These are phyloP conservation scores for Sphecodes monilicornis DNA, from an alignment of 2,888 invertebrate genomes.

Conservation along the genomic window DNA sequence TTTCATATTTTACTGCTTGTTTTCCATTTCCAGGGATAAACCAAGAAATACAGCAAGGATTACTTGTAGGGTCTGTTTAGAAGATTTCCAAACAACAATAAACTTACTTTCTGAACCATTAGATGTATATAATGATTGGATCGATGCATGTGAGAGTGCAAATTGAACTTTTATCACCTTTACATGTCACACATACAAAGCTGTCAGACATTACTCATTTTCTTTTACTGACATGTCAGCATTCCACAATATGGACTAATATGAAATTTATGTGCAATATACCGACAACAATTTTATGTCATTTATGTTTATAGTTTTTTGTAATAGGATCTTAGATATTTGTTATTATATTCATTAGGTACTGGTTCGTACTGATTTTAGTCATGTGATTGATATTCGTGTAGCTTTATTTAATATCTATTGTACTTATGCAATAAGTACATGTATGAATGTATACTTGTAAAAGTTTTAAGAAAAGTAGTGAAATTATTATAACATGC, in stretches of 20 bases:
- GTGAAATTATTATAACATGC: slow-evolving; percentile 1
- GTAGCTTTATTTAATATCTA: slow-evolving; percentile 15
- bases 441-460: slow-evolving; percentile 11
- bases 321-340: neutral
- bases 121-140: slow-evolving; percentile 99
- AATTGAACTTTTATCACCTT: slow-evolving; percentile 86
- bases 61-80: slow-evolving; percentile 97
- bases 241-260: slow-evolving; percentile 13
- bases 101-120: slow-evolving; percentile 98
- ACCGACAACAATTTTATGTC: slow-evolving; percentile 4
- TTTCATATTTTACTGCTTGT: slow-evolving; percentile 25
- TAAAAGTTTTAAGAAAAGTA: slow-evolving; percentile 8
- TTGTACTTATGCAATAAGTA: slow-evolving; percentile 38
- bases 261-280: slow-evolving; percentile 27
- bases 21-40: slow-evolving; percentile 92
- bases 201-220: slow-evolving; percentile 11
- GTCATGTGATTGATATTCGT: slow-evolving; percentile 17
- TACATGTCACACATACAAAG: slow-evolving; percentile 1
- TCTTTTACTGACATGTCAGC: slow-evolving; percentile 9
- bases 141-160: slow-evolving; percentile 99
- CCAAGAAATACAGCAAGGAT: slow-evolving; percentile 97
- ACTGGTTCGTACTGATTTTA: slow-evolving; percentile 12
- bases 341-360: neutral
- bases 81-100: slow-evolving; percentile 98
- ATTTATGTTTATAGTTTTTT: slow-evolving; percentile 16